Evolutionary conservation across 2,888 invertebrate genomes (phyloP).

Genomic region (Folsomia candida): DNA sequence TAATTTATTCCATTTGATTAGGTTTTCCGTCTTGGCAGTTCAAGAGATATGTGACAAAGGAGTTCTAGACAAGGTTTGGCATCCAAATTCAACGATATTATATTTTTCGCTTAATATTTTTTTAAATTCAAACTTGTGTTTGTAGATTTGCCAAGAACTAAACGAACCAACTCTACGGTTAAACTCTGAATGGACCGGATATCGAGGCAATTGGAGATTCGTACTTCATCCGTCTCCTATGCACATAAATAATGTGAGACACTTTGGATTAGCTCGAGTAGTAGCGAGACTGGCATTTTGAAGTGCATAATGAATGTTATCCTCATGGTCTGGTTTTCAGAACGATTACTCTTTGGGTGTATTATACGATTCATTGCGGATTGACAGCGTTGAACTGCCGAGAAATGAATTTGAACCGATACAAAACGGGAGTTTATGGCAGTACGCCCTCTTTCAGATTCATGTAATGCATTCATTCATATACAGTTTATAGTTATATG

Average conservation of each 20-base stretch:
- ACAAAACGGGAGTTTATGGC: constrained; percentile 50
- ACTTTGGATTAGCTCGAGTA: too few relatives aligned
- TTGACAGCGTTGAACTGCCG: constrained; percentile 37
- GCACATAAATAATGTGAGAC: constrained; percentile 43
- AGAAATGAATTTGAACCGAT: constrained; percentile 44
- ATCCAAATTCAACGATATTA: constrained; percentile 30
- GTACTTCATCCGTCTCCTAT: constrained; percentile 40
- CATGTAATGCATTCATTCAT: constrained; percentile 33
- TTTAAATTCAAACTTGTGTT: background rate
- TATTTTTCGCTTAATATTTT: background rate
- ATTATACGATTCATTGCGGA: constrained; percentile 44
- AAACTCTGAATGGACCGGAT: constrained; percentile 65
- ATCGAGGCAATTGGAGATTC: constrained; percentile 65
- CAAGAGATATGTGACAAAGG: constrained; percentile 69
- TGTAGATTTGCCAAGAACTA: constrained; percentile 62
- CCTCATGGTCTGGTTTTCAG: constrained; percentile 26
- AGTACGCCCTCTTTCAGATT: constrained; percentile 47
- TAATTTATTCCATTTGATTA: constrained; percentile 53
- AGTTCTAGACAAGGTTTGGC: constrained; percentile 65
- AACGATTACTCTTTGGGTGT: constrained; percentile 43
- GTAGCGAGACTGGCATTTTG: too few relatives aligned
- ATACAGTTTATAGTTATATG: background rate
- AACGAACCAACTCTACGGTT: constrained; percentile 65
- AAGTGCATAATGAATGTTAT: background rate
- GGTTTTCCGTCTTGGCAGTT: constrained; percentile 70